These are phyloP conservation scores for Pyrocephalus nanus DNA, from an alignment of 2,797 vertebrate species.

Conservation along the genomic window DNA sequence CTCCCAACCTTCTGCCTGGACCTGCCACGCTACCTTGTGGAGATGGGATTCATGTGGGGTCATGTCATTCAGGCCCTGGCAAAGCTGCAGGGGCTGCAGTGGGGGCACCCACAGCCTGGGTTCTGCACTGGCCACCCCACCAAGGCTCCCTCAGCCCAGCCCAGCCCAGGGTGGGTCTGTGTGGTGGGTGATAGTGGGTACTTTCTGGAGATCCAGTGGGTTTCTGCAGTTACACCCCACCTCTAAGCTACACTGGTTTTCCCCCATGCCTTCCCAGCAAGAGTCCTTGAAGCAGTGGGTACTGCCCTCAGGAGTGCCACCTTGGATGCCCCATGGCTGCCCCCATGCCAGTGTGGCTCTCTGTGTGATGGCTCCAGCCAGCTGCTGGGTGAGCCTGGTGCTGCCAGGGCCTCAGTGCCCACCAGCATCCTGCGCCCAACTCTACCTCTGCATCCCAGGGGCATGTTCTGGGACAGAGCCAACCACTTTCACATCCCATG, in stretches of 20 bases:
- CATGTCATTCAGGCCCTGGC: not conserved
- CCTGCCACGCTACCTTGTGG: rapidly evolving
- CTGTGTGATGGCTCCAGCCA: not conserved
- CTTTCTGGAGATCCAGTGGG: not conserved
- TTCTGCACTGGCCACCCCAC: not conserved
- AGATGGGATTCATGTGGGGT: rapidly evolving
- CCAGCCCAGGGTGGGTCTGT: not conserved
- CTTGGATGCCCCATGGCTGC: rapidly evolving
- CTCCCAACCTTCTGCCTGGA: not conserved
- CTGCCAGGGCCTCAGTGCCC: rapidly evolving
- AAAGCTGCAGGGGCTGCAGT: not conserved
- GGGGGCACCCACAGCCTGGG: not conserved
- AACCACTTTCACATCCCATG: not conserved
- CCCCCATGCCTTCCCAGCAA: not conserved
- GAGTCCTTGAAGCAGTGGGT: not conserved
- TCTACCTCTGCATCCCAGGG: rapidly evolving
- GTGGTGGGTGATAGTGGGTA: not conserved
- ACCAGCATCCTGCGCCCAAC: not conserved
- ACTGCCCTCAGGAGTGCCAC: not conserved
- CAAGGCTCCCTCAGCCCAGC: not conserved
- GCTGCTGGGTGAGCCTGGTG: not conserved
- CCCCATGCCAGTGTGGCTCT: not conserved
- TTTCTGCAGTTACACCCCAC: not conserved
- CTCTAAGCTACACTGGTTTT: not conserved
- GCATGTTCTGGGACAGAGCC: not conserved